A percentile compares a stretch with the other conserved stretches of the same genome.
These are phyloP conservation scores for Lumbricus terrestris DNA, from an alignment of 2,888 invertebrate genomes.

Conservation along the genomic window DNA sequence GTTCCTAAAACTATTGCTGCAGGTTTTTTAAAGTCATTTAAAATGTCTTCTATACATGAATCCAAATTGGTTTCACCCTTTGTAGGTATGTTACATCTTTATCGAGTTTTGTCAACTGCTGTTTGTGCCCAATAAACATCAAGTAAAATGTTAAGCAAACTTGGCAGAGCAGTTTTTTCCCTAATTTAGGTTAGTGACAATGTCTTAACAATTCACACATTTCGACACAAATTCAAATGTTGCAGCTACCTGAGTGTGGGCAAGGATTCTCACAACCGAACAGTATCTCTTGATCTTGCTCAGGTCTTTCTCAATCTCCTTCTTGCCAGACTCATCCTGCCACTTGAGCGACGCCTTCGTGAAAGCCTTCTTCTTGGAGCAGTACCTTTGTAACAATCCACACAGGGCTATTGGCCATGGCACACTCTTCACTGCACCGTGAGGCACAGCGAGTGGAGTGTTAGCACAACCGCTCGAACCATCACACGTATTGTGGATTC, in stretches of 20 bases:
- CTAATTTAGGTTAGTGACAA: too few species aligned
- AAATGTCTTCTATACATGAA: too few species aligned
- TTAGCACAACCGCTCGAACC: not conserved
- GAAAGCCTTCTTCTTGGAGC: conserved; percentile 99
- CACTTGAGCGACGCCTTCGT: conserved; percentile 97
- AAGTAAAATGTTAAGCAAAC: too few species aligned
- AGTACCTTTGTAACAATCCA: conserved; percentile 75
- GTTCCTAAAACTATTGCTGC: too few species aligned
- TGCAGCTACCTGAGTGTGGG: conserved; percentile 90
- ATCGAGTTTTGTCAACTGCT: too few species aligned
- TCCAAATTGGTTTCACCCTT: too few species aligned
- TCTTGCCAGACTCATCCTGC: conserved; percentile 93
- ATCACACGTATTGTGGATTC: not conserved
- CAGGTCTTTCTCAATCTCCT: conserved; percentile 93
- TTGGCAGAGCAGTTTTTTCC: too few species aligned
- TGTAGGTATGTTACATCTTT: too few species aligned
- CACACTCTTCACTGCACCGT: conserved; percentile 16
- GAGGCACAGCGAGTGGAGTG: conserved; percentile 22
- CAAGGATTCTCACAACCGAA: conserved; percentile 90
- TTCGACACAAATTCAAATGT: not conserved
- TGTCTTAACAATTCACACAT: too few species aligned
- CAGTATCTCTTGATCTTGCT: conserved; percentile 98
- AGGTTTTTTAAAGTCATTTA: too few species aligned
- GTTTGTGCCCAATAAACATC: too few species aligned
- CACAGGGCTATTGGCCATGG: conserved; percentile 21